These are phyloP conservation scores for Macropus fuliginosus DNA, from an alignment of 2,797 vertebrate species.

Conservation along the genomic window DNA sequence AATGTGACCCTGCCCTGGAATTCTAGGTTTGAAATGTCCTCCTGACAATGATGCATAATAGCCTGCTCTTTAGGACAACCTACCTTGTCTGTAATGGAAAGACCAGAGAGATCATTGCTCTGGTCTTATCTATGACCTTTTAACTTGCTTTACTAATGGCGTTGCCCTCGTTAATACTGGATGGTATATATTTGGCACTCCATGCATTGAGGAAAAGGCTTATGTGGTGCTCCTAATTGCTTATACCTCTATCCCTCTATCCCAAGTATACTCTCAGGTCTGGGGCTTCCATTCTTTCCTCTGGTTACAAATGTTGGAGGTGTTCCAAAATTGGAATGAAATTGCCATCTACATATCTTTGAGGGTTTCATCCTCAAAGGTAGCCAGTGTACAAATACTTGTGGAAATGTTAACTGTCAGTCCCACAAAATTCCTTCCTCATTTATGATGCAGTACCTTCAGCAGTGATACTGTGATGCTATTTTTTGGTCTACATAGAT, in stretches of 20 bases:
- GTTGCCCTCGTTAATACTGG: neutral
- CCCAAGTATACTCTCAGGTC: conserved; percentile 55
- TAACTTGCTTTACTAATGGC: conserved; percentile 39
- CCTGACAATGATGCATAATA: conserved; percentile 1
- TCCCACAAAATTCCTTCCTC: conserved; percentile 76
- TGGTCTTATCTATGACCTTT: conserved; percentile 9
- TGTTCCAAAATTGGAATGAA: conserved; percentile 68
- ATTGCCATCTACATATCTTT: conserved; percentile 74
- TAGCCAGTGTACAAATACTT: conserved; percentile 76
- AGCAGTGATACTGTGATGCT: conserved; percentile 53
- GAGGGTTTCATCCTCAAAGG: conserved; percentile 65
- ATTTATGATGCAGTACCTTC: conserved; percentile 61
- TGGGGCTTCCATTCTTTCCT: conserved; percentile 62
- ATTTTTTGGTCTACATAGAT: conserved; percentile 62
- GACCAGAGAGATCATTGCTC: conserved; percentile 24
- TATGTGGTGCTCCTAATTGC: neutral
- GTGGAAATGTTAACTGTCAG: conserved; percentile 67
- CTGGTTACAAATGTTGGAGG: conserved; percentile 67
- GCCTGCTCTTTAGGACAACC: conserved; percentile 17
- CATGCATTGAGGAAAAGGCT: conserved; percentile 37
- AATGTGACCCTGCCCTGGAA: neutral
- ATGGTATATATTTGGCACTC: conserved; percentile 48
- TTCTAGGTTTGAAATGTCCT: neutral
- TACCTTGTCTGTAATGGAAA: conserved; percentile 23
- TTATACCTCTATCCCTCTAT: conserved; percentile 25